phyloP scores from a whole-genome alignment of 1,140 invertebrate genomes.

The Magallana gigas region DNA sequence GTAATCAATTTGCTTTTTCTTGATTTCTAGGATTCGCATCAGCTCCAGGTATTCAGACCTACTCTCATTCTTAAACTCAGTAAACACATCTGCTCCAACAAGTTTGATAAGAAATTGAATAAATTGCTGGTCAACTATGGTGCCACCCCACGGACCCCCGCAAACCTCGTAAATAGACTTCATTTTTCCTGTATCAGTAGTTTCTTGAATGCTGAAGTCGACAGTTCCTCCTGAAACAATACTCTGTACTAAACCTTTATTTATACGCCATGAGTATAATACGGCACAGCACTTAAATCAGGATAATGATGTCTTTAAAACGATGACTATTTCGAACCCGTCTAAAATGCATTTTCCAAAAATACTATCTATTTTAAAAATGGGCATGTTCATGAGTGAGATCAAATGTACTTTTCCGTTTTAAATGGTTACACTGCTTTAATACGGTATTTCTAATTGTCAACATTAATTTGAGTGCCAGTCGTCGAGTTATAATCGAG shows the following conservation, averaged over 20 bases:
- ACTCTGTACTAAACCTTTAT: background rate
- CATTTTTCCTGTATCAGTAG: constrained; percentile 42
- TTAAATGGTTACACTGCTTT: no score
- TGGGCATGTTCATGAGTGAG: no score
- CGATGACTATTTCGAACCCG: background rate
- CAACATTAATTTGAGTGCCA: no score
- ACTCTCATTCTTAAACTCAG: background rate
- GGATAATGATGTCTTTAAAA: background rate
- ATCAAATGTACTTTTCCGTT: no score
- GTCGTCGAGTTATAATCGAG: no score
- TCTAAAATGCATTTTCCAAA: no score
- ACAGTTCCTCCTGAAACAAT: constrained; percentile 61
- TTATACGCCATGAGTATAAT: background rate
- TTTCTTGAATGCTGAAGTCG: constrained; percentile 59
- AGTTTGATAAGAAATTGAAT: constrained; percentile 50
- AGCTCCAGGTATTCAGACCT: constrained; percentile 33
- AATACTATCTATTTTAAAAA: no score
- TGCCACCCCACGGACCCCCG: constrained; percentile 65
- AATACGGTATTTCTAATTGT: no score
- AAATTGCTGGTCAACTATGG: constrained; percentile 55
- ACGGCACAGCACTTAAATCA: background rate
- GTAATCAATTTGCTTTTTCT: constrained; percentile 37
- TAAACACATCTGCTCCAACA: constrained; percentile 49
- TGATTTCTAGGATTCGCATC: constrained; percentile 45
- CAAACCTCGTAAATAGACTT: constrained; percentile 55